phyloP scores from a whole-genome alignment of 2,888 invertebrate genomes.

The Willowsia nigromaculata region DNA sequence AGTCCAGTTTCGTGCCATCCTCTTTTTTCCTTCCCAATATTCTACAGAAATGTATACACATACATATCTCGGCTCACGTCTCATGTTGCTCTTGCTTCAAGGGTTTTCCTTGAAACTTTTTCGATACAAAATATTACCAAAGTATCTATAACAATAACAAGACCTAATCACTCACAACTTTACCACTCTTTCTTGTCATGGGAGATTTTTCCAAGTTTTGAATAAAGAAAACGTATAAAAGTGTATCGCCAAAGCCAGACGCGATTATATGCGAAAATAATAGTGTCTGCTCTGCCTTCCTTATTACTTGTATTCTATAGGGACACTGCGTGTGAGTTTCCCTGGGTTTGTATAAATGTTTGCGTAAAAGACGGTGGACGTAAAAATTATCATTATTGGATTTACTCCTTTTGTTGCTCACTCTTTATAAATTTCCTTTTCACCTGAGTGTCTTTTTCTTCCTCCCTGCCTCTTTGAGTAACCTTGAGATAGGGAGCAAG shows the following conservation, averaged over 20 bases:
- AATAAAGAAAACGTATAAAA: neutral
- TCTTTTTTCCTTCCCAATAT: neutral
- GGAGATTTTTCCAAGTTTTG: neutral
- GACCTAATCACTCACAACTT: neutral
- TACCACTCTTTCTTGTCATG: neutral
- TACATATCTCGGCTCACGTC: too few relatives aligned
- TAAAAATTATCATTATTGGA: neutral
- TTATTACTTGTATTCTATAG: neutral
- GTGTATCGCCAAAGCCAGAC: neutral
- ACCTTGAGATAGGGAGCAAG: conserved; percentile 16
- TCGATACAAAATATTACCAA: conserved; percentile 26
- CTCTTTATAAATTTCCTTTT: neutral
- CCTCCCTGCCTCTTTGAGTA: neutral
- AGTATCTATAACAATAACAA: conserved; percentile 1
- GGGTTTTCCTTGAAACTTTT: conserved; percentile 61
- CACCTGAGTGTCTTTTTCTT: neutral
- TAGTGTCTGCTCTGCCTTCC: neutral
- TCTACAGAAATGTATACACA: neutral
- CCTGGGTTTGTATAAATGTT: neutral
- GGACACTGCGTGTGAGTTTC: neutral
- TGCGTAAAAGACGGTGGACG: neutral
- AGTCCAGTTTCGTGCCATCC: conserved; percentile 1
- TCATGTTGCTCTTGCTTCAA: conserved; percentile 17
- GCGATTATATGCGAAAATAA: neutral
- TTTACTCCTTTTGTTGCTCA: neutral